These are phyloP conservation scores for Scatophagus argus DNA, from an alignment of 2,113 vertebrate genomes.

Conservation along the genomic window DNA sequence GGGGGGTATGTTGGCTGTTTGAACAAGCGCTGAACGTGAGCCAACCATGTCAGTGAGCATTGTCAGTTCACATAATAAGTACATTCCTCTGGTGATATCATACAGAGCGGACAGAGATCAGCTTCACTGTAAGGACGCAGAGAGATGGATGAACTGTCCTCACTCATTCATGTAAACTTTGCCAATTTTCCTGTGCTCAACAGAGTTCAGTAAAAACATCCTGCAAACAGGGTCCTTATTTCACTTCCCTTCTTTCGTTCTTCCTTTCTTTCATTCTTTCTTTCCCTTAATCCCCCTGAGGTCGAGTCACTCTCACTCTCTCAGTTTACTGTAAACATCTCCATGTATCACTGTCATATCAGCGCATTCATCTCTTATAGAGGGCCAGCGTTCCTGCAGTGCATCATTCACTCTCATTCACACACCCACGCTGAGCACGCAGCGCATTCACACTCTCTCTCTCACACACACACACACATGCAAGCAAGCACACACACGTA, in stretches of 20 bases:
- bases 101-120: constrained; percentile 43
- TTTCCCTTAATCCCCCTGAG: constrained; percentile 43
- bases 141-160: constrained; percentile 61
- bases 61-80: constrained; percentile 62
- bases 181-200: constrained; percentile 36
- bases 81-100: constrained; percentile 66
- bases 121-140: constrained; percentile 34
- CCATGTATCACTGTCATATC: constrained; percentile 84
- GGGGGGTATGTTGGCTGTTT: constrained; percentile 38
- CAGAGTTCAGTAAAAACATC: constrained; percentile 53
- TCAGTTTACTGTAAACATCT: constrained; percentile 79
- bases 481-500: constrained; percentile 19
- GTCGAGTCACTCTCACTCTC: constrained; percentile 32
- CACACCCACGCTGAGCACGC: constrained; percentile 50
- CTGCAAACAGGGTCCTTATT: constrained; percentile 27
- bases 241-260: constrained; percentile 23
- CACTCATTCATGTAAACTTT: constrained; percentile 43
- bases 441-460: constrained; percentile 33
- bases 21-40: constrained; percentile 64
- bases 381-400: constrained; percentile 55
- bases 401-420: constrained; percentile 66
- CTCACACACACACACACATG: constrained; percentile 25
- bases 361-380: constrained; percentile 72
- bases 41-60: constrained; percentile 61
- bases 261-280: neutral